Conservation (phyloP, 2,888 invertebrate species). For the Amiota mariae region DNA sequence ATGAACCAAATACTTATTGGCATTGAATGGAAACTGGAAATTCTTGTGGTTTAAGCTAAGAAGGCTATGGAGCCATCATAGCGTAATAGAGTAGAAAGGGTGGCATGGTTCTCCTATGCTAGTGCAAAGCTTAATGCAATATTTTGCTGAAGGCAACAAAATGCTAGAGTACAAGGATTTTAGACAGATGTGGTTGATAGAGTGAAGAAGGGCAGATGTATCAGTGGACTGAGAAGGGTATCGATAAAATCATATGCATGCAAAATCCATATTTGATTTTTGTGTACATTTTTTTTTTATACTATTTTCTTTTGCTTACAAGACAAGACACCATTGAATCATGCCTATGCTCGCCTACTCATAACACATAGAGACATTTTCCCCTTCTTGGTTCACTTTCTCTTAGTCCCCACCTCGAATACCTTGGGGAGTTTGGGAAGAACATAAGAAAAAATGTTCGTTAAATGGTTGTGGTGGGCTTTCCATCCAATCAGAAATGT, state of each 20-base stretch:
- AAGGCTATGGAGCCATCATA: background rate
- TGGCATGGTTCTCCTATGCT: background rate
- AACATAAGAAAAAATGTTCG: background rate
- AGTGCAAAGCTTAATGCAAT: constrained; percentile 47
- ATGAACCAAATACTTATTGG: constrained; percentile 14
- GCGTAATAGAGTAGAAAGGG: background rate
- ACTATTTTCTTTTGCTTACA: background rate
- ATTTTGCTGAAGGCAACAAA: constrained; percentile 36
- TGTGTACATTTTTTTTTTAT: background rate
- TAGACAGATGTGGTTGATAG: constrained; percentile 16
- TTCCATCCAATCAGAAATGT: constrained; percentile 17
- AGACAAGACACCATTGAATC: background rate
- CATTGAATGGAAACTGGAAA: constrained; percentile 3
- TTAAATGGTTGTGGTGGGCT: background rate
- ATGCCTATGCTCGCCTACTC: too few relatives aligned
- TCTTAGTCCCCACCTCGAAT: background rate
- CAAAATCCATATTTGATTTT: constrained; percentile 34
- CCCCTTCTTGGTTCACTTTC: background rate
- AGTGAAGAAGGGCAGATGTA: constrained; percentile 31
- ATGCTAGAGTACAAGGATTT: background rate
- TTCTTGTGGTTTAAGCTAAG: constrained; percentile 40
- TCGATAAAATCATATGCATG: constrained; percentile 8
- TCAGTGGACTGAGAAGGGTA: constrained; percentile 14
- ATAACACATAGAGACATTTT: background rate
- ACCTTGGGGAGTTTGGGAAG: constrained; percentile 6